Percentiles rank a stretch among this genome's conserved stretches.
Conservation (phyloP, 1,140 invertebrate genomes). For the Drosophila setifemur region DNA sequence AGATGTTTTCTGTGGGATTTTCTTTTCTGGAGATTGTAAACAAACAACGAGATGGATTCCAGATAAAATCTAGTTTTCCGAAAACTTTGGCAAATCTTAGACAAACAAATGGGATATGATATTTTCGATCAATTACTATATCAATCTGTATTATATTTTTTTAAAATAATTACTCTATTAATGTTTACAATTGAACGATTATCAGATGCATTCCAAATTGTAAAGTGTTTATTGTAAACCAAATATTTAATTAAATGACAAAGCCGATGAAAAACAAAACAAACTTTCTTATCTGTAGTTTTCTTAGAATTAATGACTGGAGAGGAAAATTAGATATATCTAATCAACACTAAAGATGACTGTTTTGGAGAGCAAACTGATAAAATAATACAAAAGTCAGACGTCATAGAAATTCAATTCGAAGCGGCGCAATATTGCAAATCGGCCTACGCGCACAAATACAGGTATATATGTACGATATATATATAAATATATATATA, state of each 20-base stretch:
- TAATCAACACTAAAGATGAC: not conserved
- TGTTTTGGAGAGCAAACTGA: not conserved
- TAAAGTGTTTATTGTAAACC: too few species aligned
- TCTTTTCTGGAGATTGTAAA: slow-evolving; percentile 3
- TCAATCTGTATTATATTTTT: too few species aligned
- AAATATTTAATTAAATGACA: too few species aligned
- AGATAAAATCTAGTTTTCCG: not conserved
- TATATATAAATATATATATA: not conserved
- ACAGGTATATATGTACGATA: not conserved
- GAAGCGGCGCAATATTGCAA: slow-evolving; percentile 8
- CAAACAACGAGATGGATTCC: slow-evolving; percentile 10
- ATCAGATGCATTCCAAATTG: too few species aligned
- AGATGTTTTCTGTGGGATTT: slow-evolving; percentile 11
- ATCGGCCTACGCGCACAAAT: slow-evolving; percentile 4
- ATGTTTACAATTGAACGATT: too few species aligned
- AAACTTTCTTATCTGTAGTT: not conserved
- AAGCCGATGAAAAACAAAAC: too few species aligned
- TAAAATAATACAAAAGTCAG: not conserved
- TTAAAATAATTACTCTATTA: too few species aligned
- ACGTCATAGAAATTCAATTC: slow-evolving; percentile 15
- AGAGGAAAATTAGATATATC: too few species aligned
- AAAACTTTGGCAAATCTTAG: not conserved
- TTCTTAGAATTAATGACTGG: not conserved
- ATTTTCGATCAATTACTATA: not conserved
- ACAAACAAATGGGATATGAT: too few species aligned